Percentiles rank a stretch among this genome's conserved stretches.
Evolutionary conservation across 1,140 invertebrate genomes (phyloP).

Genomic region (Wiebesia pumilae): DNA sequence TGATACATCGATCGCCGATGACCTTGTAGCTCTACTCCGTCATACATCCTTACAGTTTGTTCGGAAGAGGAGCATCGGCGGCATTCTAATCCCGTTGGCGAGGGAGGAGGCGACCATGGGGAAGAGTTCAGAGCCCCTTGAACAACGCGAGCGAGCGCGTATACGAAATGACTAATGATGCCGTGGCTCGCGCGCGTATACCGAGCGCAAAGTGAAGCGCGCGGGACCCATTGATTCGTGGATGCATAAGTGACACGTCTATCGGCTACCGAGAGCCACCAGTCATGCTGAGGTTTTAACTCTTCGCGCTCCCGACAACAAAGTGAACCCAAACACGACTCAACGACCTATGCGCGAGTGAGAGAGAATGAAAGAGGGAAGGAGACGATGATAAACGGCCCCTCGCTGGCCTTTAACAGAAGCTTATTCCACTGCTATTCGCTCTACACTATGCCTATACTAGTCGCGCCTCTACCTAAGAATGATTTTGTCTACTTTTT

Average conservation of each 20-base stretch:
- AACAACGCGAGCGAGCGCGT: background rate
- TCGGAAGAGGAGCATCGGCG: background rate
- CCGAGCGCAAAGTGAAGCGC: conserved; percentile 64
- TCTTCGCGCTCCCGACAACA: conserved; percentile 61
- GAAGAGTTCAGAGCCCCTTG: background rate
- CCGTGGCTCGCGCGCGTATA: conserved; percentile 48
- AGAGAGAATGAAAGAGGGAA: background rate
- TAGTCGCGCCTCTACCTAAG: background rate
- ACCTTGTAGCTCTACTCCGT: conserved; percentile 44
- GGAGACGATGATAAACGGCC: conserved; percentile 66
- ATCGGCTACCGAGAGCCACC: conserved; percentile 72
- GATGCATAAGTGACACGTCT: conserved; percentile 73
- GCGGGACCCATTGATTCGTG: conserved; percentile 67
- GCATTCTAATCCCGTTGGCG: background rate
- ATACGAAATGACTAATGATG: conserved; percentile 71
- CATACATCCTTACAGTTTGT: conserved; percentile 18
- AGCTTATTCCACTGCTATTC: conserved; percentile 18
- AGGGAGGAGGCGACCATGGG: background rate
- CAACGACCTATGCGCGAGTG: conserved; percentile 56
- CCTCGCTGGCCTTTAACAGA: conserved; percentile 56
- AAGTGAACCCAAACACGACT: conserved; percentile 54
- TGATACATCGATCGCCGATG: conserved; percentile 49
- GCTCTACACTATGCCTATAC: background rate
- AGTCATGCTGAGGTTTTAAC: conserved; percentile 75
- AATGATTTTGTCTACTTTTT: background rate